These are phyloP conservation scores for Ichneumon xanthorius DNA, from an alignment of 2,888 invertebrate species.

Conservation along the genomic window DNA sequence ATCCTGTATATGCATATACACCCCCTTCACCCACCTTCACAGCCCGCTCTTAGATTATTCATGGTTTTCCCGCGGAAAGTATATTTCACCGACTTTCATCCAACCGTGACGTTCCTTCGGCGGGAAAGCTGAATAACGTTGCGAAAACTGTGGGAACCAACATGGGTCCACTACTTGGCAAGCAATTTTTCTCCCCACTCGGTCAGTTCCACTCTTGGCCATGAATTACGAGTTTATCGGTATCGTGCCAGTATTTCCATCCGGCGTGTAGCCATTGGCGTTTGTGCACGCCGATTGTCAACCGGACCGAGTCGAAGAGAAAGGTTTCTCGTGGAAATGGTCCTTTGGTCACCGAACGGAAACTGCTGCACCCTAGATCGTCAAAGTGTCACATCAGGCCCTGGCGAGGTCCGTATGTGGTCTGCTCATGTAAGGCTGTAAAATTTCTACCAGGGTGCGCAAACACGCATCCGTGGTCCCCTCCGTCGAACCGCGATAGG, in stretches of 20 bases:
- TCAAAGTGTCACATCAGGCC: too few relatives aligned
- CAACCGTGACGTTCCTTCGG: constrained; percentile 7
- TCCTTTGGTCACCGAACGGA: not conserved
- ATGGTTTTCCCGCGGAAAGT: constrained; percentile 41
- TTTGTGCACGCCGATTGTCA: not conserved
- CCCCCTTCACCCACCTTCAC: not conserved
- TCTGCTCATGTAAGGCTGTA: too few relatives aligned
- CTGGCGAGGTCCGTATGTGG: too few relatives aligned
- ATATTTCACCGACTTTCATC: constrained; percentile 44
- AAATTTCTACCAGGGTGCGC: too few relatives aligned
- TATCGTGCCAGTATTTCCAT: not conserved
- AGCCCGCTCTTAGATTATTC: constrained; percentile 42
- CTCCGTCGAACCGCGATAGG: not conserved
- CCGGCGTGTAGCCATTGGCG: not conserved
- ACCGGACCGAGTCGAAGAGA: not conserved
- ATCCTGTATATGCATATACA: constrained; percentile 16
- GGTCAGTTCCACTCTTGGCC: not conserved
- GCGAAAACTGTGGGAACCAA: constrained; percentile 5
- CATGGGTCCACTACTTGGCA: constrained; percentile 16
- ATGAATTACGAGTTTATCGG: constrained; percentile 20
- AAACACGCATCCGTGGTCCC: not conserved
- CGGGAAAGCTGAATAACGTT: not conserved
- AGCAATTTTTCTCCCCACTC: not conserved
- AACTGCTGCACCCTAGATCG: not conserved
- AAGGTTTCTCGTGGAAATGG: not conserved